These are phyloP conservation scores for Furcifer pardalis DNA, from an alignment of 2,797 vertebrate genomes.

Conservation along the genomic window DNA sequence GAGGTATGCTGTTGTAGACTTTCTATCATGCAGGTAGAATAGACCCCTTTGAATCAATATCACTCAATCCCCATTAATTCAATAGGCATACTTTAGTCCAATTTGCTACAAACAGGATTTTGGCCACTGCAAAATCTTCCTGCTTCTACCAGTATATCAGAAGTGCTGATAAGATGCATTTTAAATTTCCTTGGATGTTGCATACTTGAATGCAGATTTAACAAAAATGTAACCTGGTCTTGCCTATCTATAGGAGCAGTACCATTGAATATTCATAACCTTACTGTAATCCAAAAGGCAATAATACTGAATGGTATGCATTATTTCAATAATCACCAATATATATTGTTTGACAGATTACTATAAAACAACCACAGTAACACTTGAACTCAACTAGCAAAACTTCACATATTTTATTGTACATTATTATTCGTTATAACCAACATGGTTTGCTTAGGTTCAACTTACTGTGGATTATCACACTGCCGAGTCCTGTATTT, in stretches of 20 bases:
- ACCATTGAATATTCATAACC: too few species aligned
- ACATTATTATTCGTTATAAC: background rate
- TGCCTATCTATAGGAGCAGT: background rate
- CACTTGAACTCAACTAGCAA: background rate
- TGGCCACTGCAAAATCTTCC: too few species aligned
- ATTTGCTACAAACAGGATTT: too few species aligned
- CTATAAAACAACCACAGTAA: background rate
- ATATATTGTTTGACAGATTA: too few species aligned
- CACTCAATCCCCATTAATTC: too few species aligned
- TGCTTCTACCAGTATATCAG: background rate
- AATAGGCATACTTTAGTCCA: too few species aligned
- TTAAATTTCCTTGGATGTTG: background rate
- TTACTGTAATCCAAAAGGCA: background rate
- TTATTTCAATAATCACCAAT: background rate
- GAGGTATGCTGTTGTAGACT: background rate
- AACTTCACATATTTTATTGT: background rate
- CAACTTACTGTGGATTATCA: constrained; percentile 90
- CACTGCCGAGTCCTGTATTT: constrained; percentile 91
- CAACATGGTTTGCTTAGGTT: background rate
- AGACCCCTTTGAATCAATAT: too few species aligned
- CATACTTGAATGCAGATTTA: background rate
- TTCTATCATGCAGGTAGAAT: too few species aligned
- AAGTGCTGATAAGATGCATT: background rate
- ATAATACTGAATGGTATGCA: background rate
- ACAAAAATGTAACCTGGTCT: background rate